These are phyloP conservation scores for Acanthochromis polyacanthus DNA, from an alignment of 2,113 vertebrate genomes.

Conservation along the genomic window DNA sequence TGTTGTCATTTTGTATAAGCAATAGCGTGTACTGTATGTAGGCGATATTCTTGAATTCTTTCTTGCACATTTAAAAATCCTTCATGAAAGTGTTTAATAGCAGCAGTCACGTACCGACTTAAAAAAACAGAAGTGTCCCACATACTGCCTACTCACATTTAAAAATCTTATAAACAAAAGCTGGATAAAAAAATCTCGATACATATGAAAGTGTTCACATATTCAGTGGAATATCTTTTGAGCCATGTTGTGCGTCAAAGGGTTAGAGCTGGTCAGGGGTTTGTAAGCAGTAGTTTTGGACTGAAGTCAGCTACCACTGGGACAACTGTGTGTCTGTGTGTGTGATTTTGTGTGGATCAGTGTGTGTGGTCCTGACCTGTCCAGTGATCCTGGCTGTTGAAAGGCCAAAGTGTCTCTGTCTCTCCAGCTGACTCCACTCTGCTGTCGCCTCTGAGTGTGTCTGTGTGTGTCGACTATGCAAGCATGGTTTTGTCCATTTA, in stretches of 20 bases:
- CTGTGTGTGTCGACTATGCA: constrained; percentile 22
- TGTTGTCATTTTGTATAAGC: background rate
- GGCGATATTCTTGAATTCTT: too few species aligned
- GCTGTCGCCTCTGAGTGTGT: constrained; percentile 70
- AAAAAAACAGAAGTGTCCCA: background rate
- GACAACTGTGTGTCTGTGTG: constrained; percentile 38
- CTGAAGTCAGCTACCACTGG: constrained; percentile 41
- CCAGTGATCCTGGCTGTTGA: constrained; percentile 78
- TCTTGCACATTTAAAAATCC: too few species aligned
- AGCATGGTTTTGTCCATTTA: constrained; percentile 3
- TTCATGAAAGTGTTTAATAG: too few species aligned
- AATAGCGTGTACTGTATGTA: background rate
- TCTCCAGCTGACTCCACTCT: constrained; percentile 82
- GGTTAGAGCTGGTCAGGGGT: constrained; percentile 1
- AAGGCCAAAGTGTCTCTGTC: constrained; percentile 79
- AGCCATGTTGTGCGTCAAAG: too few species aligned
- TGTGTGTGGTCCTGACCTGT: constrained; percentile 84
- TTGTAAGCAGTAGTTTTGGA: constrained; percentile 31
- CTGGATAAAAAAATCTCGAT: background rate
- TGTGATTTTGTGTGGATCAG: constrained; percentile 21
- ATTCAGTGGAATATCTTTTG: too few species aligned
- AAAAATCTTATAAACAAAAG: background rate
- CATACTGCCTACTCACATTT: too few species aligned
- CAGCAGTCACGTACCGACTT: too few species aligned
- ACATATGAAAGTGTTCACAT: background rate